Conservation (phyloP, 2,797 vertebrate genomes). For the Oreortyx pictus region DNA sequence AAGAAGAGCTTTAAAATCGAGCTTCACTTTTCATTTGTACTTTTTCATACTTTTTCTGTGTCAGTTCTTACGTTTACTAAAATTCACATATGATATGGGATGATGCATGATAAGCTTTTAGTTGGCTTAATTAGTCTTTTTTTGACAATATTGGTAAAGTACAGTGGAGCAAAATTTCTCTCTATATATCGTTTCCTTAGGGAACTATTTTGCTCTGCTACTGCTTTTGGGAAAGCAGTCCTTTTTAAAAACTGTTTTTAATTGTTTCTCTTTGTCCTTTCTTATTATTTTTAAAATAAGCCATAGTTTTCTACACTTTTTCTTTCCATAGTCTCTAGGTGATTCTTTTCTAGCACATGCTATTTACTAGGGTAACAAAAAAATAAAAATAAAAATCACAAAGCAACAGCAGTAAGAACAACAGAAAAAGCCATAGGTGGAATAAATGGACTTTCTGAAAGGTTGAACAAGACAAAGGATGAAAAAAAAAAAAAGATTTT, state of each 20-base stretch:
- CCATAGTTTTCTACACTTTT: neutral
- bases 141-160: too few relatives aligned
- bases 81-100: neutral
- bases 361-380: neutral
- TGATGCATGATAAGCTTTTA: neutral
- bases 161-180: too few relatives aligned
- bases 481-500: conserved; percentile 29
- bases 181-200: too few relatives aligned
- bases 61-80: neutral
- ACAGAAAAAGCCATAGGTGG: neutral
- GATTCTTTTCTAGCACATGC: neutral
- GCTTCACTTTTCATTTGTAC: neutral
- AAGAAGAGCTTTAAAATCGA: neutral
- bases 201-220: too few relatives aligned
- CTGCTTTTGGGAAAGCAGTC: neutral
- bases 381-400: neutral
- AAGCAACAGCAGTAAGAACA: neutral
- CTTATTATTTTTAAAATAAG: neutral
- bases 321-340: neutral
- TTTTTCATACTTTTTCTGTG: neutral
- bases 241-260: neutral
- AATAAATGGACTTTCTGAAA: conserved; percentile 53
- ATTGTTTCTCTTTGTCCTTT: neutral
- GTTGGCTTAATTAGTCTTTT: neutral
- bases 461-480: conserved; percentile 20